A percentile compares a stretch with the other conserved stretches of the same genome.
Evolutionary conservation across 2,888 invertebrate genomes (phyloP).

Genomic region (Drosophila monieri): DNA sequence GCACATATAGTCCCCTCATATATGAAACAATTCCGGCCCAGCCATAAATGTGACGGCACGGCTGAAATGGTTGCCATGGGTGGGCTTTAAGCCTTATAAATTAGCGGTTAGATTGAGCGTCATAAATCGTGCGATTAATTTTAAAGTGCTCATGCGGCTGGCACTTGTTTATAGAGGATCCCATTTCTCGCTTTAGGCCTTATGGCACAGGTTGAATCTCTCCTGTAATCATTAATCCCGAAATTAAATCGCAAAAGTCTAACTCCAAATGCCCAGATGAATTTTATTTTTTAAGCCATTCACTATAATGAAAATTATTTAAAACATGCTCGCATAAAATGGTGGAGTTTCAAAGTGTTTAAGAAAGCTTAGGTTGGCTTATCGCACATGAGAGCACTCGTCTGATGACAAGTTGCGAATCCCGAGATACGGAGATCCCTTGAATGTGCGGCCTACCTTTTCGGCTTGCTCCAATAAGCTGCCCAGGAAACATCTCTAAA

Average conservation of each 20-base stretch:
- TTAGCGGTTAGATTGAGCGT: constrained; percentile 74
- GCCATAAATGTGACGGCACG: constrained; percentile 3
- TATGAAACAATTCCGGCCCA: not conserved
- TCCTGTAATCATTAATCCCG: not conserved
- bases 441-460: constrained; percentile 19
- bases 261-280: not conserved
- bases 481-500: constrained; percentile 34
- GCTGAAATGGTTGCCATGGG: constrained; percentile 4
- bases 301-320: not conserved
- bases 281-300: not conserved
- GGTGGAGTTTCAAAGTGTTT: not conserved
- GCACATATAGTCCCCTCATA: constrained; percentile 7
- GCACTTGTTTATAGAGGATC: constrained; percentile 58
- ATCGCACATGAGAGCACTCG: constrained; percentile 15
- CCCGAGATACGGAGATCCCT: not conserved
- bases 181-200: constrained; percentile 2
- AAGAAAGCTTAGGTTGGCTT: not conserved
- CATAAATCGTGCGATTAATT: constrained; percentile 74
- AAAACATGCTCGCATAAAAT: not conserved
- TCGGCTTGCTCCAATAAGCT: constrained; percentile 32
- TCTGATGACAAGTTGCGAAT: constrained; percentile 32
- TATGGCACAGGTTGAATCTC: constrained; percentile 12
- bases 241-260: not conserved
- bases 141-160: constrained; percentile 57
- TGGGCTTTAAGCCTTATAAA: constrained; percentile 66